Percentiles rank a stretch among this genome's conserved stretches.
These are phyloP conservation scores for Mnemiopsis leidyi DNA, from an alignment of 37 sponge, comb jelly and placozoan species.

Conservation along the genomic window DNA sequence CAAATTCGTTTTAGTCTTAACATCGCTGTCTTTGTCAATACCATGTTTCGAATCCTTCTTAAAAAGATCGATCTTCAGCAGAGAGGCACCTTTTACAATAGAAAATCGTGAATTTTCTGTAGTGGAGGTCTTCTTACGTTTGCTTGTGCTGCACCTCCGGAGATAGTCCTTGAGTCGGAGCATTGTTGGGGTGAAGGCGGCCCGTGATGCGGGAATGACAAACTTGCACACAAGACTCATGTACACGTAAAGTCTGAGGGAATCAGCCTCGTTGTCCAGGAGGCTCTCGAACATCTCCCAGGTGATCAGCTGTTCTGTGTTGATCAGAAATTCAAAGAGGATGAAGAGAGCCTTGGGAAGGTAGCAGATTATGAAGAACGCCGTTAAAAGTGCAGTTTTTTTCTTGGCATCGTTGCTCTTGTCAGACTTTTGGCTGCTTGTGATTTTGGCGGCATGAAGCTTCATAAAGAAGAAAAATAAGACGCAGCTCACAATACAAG, in stretches of 20 bases:
- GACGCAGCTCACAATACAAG: not conserved
- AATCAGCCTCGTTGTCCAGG: not conserved
- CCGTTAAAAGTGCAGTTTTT: conserved; percentile 11
- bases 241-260: not conserved
- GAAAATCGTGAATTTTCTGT: too few species aligned
- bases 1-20: too few species aligned
- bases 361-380: conserved; percentile 25
- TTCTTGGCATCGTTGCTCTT: not conserved
- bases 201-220: not conserved
- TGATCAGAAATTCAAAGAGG: not conserved
- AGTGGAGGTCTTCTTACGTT: too few species aligned
- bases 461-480: conserved; percentile 25
- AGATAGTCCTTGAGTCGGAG: not conserved
- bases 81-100: too few species aligned
- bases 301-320: not conserved
- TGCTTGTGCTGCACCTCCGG: not conserved
- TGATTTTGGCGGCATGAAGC: not conserved
- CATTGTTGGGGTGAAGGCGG: conserved; percentile 31
- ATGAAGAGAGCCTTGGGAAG: not conserved
- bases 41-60: too few species aligned
- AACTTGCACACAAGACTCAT: not conserved
- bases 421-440: not conserved
- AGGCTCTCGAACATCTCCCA: not conserved
- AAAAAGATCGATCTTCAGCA: too few species aligned
- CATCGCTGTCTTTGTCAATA: too few species aligned